Evolutionary conservation across 1,140 invertebrate species (phyloP).

Genomic region (Prorops nasuta): DNA sequence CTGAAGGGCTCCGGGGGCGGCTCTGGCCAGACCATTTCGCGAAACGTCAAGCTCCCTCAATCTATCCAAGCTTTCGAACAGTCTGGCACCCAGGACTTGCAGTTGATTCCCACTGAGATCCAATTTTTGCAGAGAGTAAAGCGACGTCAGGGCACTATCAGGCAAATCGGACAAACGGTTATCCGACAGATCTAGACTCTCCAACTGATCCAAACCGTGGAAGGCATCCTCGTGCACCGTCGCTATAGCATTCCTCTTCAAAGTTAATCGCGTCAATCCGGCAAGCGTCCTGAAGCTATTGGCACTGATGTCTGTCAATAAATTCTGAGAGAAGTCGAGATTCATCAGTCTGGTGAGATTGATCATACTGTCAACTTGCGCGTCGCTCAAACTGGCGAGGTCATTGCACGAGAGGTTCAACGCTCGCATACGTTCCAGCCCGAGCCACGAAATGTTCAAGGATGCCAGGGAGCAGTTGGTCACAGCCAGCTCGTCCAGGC

Average conservation of each 20-base stretch:
- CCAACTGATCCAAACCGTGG: constrained; percentile 44
- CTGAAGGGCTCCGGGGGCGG: constrained; percentile 72
- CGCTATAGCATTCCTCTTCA: constrained; percentile 59
- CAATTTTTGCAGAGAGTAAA: constrained; percentile 66
- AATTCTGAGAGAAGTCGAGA: constrained; percentile 63
- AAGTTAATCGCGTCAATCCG: constrained; percentile 54
- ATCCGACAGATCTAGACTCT: constrained; percentile 63
- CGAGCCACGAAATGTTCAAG: constrained; percentile 49
- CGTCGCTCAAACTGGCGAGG: constrained; percentile 44
- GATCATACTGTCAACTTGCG: constrained; percentile 14
- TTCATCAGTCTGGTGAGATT: constrained; percentile 38
- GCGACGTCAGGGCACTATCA: constrained; percentile 58
- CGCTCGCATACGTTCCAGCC: constrained; percentile 45
- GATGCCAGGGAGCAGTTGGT: constrained; percentile 39
- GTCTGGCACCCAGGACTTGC: constrained; percentile 56
- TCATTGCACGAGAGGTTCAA: constrained; percentile 58
- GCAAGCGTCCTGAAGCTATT: constrained; percentile 40
- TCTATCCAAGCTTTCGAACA: constrained; percentile 65
- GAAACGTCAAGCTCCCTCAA: constrained; percentile 80
- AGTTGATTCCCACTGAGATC: constrained; percentile 72
- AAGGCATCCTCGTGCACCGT: constrained; percentile 59
- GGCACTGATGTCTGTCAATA: constrained; percentile 30
- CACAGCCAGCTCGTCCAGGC: constrained; percentile 32
- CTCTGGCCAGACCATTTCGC: constrained; percentile 68
- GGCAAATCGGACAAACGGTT: constrained; percentile 65